Conservation (phyloP, 2,797 vertebrate species). For the Heliangelus exortis region DNA sequence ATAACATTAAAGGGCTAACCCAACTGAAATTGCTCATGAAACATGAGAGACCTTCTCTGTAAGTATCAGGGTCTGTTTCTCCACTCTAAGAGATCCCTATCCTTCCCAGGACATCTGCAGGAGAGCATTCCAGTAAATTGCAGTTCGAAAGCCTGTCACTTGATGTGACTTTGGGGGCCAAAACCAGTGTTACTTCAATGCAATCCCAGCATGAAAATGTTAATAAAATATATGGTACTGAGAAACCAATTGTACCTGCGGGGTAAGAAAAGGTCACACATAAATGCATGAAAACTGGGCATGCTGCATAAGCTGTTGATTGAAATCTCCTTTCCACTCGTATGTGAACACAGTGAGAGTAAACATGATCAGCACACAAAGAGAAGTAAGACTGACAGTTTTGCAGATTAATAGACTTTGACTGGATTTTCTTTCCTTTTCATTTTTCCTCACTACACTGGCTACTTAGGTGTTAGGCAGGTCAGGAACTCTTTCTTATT, state of each 20-base stretch:
- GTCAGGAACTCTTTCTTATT: neutral
- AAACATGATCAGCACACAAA: neutral
- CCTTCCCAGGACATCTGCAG: neutral
- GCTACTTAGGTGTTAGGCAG: neutral
- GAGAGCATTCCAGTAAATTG: slow-evolving; percentile 29
- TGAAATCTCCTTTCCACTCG: neutral
- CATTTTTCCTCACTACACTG: neutral
- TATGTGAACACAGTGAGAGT: neutral
- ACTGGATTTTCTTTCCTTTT: neutral
- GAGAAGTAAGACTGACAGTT: neutral
- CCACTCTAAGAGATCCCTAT: neutral
- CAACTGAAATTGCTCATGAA: neutral
- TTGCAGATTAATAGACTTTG: neutral
- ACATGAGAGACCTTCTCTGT: neutral
- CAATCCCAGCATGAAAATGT: slow-evolving; percentile 36
- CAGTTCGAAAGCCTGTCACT: neutral
- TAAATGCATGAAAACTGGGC: slow-evolving; percentile 10
- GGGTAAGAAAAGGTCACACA: slow-evolving; percentile 35
- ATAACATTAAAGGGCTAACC: neutral
- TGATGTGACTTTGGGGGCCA: neutral
- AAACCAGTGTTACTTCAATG: neutral
- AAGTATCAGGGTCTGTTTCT: neutral
- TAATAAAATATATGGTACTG: slow-evolving; percentile 43
- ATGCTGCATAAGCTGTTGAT: slow-evolving; percentile 27
- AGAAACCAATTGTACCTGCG: slow-evolving; percentile 39